Evolutionary conservation across 2,888 invertebrate genomes (phyloP), one percentile per base, ranked within the genome.

Genomic region (Drosophila bunnanda): DNA sequence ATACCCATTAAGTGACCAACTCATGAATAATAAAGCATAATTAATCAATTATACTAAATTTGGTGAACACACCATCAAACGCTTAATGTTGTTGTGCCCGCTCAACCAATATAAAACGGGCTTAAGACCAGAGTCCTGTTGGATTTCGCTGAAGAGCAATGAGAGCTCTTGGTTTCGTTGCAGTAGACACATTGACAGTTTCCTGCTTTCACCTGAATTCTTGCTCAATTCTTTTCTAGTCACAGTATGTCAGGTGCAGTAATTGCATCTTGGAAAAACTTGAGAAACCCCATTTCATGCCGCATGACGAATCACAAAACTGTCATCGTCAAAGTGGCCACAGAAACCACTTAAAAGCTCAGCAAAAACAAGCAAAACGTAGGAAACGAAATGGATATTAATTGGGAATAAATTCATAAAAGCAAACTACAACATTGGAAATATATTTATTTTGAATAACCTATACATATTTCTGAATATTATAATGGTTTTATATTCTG

Each of bases 41-140:
- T 69, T 69, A 56, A 55, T 39, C 8, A n/a, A 48, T 39, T 46
- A 46, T 34, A 67, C 44, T 48, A 69, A 67, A 39, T 55, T 64
- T 32, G 20, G 44, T 10, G 38, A 44, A 54, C 38, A 54, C 43
- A 38, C 44, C 68, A 66, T 66, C 67, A 10, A 66, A 30, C 68
- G 53, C 44, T 69, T 34, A 28, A 64, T 32, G 32, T 4, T 25
- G 13, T 17, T 25, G 38, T 46, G 22, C 12, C 8, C 1, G 46
- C 9, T 62, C 15, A 20, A 28, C 65, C 25, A 32, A 32, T 28
- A 38, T 30, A 38, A 59, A 39, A 39, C 9, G 15, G n/a, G 3
- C 57, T 22, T 9, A 17, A n/a, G n/a, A n/a, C n/a, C 8, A 12
- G 13, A 36, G 10, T 5, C 12, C 4, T 30, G 10, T 39, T 17